phyloP scores from a whole-genome alignment of 2,113 vertebrate species.

The Egretta garzetta region DNA sequence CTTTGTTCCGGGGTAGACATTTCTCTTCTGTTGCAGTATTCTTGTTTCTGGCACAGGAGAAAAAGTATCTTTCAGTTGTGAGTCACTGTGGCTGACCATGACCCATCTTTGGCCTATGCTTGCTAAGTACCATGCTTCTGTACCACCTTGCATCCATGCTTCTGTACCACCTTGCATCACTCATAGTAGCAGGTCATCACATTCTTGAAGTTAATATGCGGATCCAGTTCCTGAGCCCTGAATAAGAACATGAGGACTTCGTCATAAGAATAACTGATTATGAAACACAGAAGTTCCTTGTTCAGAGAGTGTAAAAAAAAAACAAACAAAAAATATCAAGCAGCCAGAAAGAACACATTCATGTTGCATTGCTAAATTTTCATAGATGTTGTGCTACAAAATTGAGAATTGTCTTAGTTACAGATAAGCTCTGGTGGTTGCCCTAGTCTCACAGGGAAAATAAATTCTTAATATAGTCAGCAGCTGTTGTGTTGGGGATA shows the following conservation, averaged over 20 bases:
- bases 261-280: background rate
- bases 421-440: background rate
- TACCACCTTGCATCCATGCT: background rate
- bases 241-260: background rate
- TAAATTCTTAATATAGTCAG: background rate
- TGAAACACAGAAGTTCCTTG: background rate
- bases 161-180: background rate
- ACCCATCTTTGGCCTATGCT: background rate
- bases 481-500: background rate
- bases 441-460: background rate
- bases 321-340: background rate
- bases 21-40: background rate
- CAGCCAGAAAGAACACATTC: background rate
- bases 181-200: background rate
- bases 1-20: background rate
- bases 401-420: background rate
- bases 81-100: background rate
- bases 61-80: background rate
- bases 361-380: background rate
- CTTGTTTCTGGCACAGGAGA: background rate
- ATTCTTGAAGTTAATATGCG: accelerated
- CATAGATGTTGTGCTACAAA: background rate
- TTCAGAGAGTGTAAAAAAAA: background rate
- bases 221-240: background rate
- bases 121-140: background rate